A percentile compares a stretch with the other conserved stretches of the same genome.
Conservation (phyloP, 2,888 invertebrate species). For the Monoplex corrugatus region DNA sequence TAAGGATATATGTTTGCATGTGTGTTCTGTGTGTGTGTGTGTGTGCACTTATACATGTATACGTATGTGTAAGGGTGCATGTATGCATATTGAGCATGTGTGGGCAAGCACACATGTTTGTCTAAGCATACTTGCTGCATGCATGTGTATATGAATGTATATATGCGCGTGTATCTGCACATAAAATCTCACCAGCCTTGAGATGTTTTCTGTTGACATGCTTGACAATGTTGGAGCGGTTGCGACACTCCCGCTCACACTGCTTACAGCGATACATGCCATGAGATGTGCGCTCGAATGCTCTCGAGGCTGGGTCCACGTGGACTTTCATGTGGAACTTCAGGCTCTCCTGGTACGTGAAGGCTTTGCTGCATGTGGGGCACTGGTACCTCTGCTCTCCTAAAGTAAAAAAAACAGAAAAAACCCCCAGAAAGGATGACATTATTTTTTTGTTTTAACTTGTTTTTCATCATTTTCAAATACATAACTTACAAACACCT, state of each 20-base stretch:
- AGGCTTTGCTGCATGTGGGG: neutral
- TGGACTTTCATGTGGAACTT: conserved; percentile 11
- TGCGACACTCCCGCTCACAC: neutral
- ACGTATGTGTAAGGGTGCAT: too few relatives aligned
- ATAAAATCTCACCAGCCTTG: neutral
- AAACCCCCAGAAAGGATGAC: neutral
- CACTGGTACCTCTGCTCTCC: neutral
- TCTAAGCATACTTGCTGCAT: too few relatives aligned
- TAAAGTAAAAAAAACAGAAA: neutral
- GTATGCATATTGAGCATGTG: too few relatives aligned
- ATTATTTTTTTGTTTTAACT: too few relatives aligned
- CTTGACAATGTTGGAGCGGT: conserved; percentile 28
- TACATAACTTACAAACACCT: too few relatives aligned
- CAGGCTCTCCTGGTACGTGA: conserved; percentile 8
- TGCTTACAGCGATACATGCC: conserved; percentile 1
- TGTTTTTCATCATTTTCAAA: neutral
- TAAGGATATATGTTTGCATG: too few relatives aligned
- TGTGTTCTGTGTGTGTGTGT: too few relatives aligned
- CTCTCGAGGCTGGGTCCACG: neutral
- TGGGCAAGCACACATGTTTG: too few relatives aligned
- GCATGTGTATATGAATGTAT: too few relatives aligned
- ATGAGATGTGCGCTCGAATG: neutral
- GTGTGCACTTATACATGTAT: too few relatives aligned
- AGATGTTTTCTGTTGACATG: conserved; percentile 10
- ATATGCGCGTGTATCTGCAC: too few relatives aligned